phyloP scores from a whole-genome alignment of 1,140 invertebrate species.

The Caenorhabditis tropicalis region DNA sequence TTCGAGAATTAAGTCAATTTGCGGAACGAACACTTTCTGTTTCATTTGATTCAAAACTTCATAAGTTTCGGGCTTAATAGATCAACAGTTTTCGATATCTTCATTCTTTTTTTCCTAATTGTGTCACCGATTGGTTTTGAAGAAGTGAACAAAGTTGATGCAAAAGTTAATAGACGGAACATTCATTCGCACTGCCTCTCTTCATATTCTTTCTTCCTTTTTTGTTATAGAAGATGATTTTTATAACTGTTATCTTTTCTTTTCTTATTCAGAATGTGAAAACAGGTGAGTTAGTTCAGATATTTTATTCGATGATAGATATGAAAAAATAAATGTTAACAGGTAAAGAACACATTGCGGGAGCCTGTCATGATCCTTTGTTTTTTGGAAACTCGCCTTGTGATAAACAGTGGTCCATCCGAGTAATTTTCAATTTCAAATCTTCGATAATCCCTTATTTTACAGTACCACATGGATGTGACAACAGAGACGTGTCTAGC shows the following conservation, averaged over 20 bases:
- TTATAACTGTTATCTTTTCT: not conserved
- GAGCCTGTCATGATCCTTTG: not conserved
- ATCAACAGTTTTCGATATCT: not conserved
- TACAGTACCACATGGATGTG: constrained; percentile 29
- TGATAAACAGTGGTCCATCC: constrained; percentile 1
- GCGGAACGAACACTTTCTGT: too few species aligned
- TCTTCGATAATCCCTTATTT: not conserved
- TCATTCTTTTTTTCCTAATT: not conserved
- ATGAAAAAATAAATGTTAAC: not conserved
- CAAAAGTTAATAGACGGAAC: not conserved
- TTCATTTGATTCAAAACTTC: too few species aligned
- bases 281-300: too few species aligned
- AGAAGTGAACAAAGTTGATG: constrained; percentile 5
- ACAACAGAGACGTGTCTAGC: not conserved
- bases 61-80: not conserved
- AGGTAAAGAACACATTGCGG: constrained; percentile 10
- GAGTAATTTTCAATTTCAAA: not conserved
- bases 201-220: not conserved
- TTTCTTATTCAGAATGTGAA: too few species aligned
- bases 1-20: too few species aligned
- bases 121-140: not conserved
- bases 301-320: too few species aligned
- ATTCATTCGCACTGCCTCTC: not conserved
- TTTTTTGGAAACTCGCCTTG: not conserved
- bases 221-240: not conserved